Evolutionary conservation across 2,888 invertebrate genomes (phyloP), one percentile per base, ranked within the genome.

Genomic region (Listrodromus nycthemerus): DNA sequence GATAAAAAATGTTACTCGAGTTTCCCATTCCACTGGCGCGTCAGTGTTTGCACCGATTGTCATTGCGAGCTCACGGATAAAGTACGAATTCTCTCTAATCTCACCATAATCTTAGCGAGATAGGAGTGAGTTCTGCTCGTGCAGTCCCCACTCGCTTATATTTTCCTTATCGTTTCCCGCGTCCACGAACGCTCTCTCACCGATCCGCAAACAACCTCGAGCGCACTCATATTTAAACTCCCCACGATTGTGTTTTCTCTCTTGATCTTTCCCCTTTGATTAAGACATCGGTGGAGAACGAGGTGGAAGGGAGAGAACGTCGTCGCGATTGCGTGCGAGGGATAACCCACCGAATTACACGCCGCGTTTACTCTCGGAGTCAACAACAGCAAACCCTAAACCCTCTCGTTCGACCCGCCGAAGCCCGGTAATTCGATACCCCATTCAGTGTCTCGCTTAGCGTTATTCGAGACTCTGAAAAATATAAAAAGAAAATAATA

Each of bases 41-140:
- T 80, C 76, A 71, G 30, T 76, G 80, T 80, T 83, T 80, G 69
- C 66, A 45, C 71, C 33, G 71, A 80, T 78, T 27, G 27, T 61
- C 41, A 52, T 66, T 55, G 58, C 75, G 67, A 66, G 41, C 33
- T 58, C n/a, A 37, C 52, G 45, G 76, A 83, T 80, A 65, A 76
- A 55, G 70, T 77, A 77, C 61, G 67, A 80, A 71, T 77, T 76
- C 66, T 61, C 58, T 48, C 30, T 74, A 73, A 73, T 80, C 76
- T 71, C 63, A 6, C 16, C 58, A 30, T 37, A 71, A 24, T 67
- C 52, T 83, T 52, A 69, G 33, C 33, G 63, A 69, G 52, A 69
- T 70, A 73, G 37, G 52, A 21, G 30, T 8, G 48, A n/a, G 52
- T 55, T 70, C 58, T n/a, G 24, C 52, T 33, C 52, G 61, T 30